phyloP scores from a whole-genome alignment of 2,888 invertebrate species.

The Cryptocheilus praepositus region DNA sequence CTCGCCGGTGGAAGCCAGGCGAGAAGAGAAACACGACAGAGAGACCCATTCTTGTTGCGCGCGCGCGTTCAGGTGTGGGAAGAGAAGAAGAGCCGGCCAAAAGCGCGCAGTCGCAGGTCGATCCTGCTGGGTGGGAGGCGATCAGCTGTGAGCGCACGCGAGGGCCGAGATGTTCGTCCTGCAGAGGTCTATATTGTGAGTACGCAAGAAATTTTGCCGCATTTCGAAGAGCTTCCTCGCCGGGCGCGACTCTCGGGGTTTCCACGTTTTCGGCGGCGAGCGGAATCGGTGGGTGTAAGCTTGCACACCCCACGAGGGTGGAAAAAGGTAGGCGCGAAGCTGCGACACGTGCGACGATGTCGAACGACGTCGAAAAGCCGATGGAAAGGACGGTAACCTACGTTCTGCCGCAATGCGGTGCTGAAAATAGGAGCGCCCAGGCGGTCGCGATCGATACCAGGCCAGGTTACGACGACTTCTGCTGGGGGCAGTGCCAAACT shows the following conservation, averaged over 20 bases:
- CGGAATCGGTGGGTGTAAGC: too few species aligned
- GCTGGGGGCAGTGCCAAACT: constrained; percentile 39
- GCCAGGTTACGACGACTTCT: constrained; percentile 35
- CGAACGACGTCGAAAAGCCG: too few species aligned
- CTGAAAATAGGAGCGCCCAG: constrained; percentile 60
- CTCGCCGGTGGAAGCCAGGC: background rate
- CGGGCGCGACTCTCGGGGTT: background rate
- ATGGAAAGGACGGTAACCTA: background rate
- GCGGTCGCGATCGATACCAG: constrained; percentile 53
- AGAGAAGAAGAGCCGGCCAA: constrained; percentile 23
- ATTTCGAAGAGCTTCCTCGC: background rate
- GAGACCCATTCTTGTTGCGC: background rate
- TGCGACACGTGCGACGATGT: too few species aligned
- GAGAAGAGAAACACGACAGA: background rate
- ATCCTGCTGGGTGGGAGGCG: constrained; percentile 59
- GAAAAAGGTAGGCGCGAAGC: too few species aligned
- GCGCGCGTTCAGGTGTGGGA: background rate
- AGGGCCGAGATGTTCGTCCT: constrained; percentile 66
- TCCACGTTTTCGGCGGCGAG: too few species aligned
- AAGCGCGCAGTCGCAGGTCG: constrained; percentile 63
- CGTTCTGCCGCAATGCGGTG: constrained; percentile 59
- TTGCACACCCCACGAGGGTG: too few species aligned
- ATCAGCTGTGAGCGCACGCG: constrained; percentile 65
- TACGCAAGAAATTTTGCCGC: constrained; percentile 34
- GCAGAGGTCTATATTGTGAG: constrained; percentile 66